A percentile compares a stretch with the other conserved stretches of the same genome.
Conservation (phyloP, 2,113 vertebrate species). For the Bagarius yarrelli region DNA sequence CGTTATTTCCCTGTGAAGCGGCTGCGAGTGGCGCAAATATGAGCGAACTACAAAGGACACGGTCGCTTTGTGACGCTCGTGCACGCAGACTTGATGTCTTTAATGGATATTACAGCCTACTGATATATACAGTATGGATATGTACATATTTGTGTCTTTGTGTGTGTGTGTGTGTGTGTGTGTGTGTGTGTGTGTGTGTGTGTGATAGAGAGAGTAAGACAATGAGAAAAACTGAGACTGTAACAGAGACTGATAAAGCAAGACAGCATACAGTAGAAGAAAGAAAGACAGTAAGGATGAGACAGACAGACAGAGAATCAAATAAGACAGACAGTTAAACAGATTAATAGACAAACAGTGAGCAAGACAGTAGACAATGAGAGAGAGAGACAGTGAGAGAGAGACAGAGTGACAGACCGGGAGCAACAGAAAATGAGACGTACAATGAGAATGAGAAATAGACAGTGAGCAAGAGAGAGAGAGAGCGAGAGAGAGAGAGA, state of each 20-base stretch:
- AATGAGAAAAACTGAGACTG: not conserved
- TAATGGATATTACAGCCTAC: not conserved
- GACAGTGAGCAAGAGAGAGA: not conserved
- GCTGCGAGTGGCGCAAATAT: slow-evolving; percentile 27
- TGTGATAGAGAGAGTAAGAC: not conserved
- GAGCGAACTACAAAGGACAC: slow-evolving; percentile 37
- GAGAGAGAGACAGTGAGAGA: not conserved
- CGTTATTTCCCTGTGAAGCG: slow-evolving; percentile 36
- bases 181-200: not conserved
- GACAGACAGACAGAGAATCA: not conserved
- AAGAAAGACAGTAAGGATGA: not conserved
- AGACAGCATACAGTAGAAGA: no score
- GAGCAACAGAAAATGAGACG: not conserved
- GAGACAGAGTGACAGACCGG: not conserved
- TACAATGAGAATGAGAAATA: not conserved
- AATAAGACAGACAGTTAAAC: not conserved
- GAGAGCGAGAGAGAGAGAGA: not conserved
- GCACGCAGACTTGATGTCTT: slow-evolving; percentile 5
- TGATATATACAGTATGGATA: not conserved
- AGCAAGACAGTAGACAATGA: not conserved
- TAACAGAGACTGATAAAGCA: no score
- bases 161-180: not conserved
- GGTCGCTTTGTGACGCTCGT: not conserved
- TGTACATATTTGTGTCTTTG: not conserved
- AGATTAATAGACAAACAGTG: no score